Percentiles rank a stretch among this genome's conserved stretches.
phyloP scores from a whole-genome alignment of 1,140 invertebrate genomes.

The Drosophila gunungcola region DNA sequence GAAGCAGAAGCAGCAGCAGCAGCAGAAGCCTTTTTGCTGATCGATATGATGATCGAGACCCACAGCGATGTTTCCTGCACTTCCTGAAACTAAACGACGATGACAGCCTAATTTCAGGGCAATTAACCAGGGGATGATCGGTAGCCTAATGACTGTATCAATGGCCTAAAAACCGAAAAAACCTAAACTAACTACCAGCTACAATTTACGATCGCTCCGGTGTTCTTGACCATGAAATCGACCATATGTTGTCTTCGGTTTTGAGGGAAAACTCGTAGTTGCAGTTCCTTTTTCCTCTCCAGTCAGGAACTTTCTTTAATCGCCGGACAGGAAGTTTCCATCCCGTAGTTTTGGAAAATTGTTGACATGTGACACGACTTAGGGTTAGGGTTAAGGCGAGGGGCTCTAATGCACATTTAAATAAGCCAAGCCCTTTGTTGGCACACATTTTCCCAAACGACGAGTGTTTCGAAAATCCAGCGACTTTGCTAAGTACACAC shows the following conservation, averaged over 20 bases:
- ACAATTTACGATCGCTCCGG: slow-evolving; percentile 29
- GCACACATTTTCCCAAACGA: slow-evolving; percentile 18
- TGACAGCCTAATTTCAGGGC: slow-evolving; percentile 62
- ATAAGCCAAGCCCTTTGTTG: slow-evolving; percentile 63
- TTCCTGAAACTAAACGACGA: slow-evolving; percentile 42
- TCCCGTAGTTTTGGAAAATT: slow-evolving; percentile 26
- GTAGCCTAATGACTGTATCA: slow-evolving; percentile 64
- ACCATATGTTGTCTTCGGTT: slow-evolving; percentile 30
- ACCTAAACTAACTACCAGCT: slow-evolving; percentile 14
- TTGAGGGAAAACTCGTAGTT: slow-evolving; percentile 21
- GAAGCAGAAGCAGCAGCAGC: slow-evolving; percentile 7
- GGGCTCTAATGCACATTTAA: slow-evolving; percentile 49
- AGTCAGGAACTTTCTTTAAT: slow-evolving; percentile 40
- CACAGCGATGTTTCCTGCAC: slow-evolving; percentile 43
- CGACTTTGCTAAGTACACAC: slow-evolving; percentile 64
- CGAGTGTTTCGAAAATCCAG: slow-evolving; percentile 51
- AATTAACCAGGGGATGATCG: slow-evolving; percentile 51
- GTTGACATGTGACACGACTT: slow-evolving; percentile 67
- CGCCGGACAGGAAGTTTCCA: slow-evolving; percentile 50
- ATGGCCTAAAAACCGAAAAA: slow-evolving; percentile 32
- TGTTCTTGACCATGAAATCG: slow-evolving; percentile 41
- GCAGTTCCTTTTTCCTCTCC: slow-evolving; percentile 8
- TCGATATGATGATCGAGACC: slow-evolving; percentile 17
- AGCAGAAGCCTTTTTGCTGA: slow-evolving; percentile 30
- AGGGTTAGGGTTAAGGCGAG: slow-evolving; percentile 22